phyloP scores from a whole-genome alignment of 2,888 invertebrate species.

The Leptinotarsa peninsularis region DNA sequence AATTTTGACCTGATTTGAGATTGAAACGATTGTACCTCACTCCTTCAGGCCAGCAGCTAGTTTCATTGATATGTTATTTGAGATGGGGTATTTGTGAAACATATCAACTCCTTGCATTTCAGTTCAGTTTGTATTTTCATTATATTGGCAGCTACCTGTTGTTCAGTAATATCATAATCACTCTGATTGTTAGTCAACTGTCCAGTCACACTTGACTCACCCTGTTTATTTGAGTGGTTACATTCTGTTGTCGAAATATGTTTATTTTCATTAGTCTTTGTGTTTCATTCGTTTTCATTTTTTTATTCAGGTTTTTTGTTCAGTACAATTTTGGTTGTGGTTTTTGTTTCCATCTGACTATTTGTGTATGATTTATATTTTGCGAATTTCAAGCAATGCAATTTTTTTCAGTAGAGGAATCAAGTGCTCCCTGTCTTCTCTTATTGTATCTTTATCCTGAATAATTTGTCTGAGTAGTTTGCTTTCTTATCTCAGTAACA shows the following conservation, averaged over 20 bases:
- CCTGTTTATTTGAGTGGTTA: not conserved
- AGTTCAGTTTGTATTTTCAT: not conserved
- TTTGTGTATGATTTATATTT: not conserved
- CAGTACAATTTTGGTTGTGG: not conserved
- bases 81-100: not conserved
- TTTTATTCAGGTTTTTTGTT: not conserved
- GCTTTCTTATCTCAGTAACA: not conserved
- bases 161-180: not conserved
- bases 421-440: not conserved
- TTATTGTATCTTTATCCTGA: not conserved
- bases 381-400: not conserved
- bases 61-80: not conserved
- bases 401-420: not conserved
- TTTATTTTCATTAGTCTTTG: not conserved
- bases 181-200: no score
- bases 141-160: not conserved
- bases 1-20: not conserved
- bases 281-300: not conserved
- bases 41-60: not conserved
- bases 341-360: not conserved
- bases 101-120: not conserved
- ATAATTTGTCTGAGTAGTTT: not conserved
- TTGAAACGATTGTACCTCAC: not conserved
- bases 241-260: not conserved
- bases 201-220: no score